These are phyloP conservation scores for Alces alces DNA, from an alignment of 2,113 vertebrate species.

Conservation along the genomic window DNA sequence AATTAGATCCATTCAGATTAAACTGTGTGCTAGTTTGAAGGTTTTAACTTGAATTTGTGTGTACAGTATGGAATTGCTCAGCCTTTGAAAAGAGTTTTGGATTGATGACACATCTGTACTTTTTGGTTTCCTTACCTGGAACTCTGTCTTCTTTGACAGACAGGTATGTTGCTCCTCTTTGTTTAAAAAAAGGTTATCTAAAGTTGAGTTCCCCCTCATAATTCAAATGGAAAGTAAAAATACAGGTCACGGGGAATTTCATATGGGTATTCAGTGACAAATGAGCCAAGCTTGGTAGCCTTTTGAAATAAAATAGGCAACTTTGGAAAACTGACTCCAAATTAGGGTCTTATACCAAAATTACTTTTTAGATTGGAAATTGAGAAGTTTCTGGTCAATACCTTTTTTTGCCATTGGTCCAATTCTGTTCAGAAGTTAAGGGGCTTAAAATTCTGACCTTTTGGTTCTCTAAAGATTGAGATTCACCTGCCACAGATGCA, in stretches of 20 bases:
- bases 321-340: background rate
- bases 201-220: background rate
- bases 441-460: background rate
- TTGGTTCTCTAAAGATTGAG: constrained; percentile 9
- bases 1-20: background rate
- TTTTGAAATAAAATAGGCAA: background rate
- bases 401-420: background rate
- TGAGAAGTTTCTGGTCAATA: background rate
- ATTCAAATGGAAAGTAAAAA: background rate
- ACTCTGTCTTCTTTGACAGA: background rate
- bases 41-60: constrained; percentile 5
- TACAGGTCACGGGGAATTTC: background rate
- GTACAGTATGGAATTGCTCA: background rate
- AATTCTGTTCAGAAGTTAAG: background rate
- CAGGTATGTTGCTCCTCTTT: background rate
- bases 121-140: background rate
- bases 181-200: background rate
- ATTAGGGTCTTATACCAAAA: background rate
- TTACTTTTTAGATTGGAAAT: background rate
- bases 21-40: background rate
- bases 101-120: background rate
- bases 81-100: background rate
- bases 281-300: background rate
- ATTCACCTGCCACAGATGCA: background rate
- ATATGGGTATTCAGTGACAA: background rate